phyloP scores from a whole-genome alignment of 2,797 vertebrate species.

The Rhinophrynus dorsalis region DNA sequence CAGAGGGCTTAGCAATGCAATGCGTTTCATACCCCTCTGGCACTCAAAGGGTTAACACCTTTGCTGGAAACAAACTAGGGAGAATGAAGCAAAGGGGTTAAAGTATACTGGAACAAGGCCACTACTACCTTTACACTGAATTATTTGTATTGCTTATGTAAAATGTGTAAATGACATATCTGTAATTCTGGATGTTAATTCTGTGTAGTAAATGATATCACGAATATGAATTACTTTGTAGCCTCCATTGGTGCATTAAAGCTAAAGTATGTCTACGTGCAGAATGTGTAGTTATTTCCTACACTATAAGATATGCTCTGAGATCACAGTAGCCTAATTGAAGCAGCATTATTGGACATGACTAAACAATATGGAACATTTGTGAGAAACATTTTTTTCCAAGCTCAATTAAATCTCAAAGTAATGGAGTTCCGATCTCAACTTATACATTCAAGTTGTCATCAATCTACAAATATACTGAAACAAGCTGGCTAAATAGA shows the following conservation, averaged over 20 bases:
- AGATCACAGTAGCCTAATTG: slow-evolving; percentile 7
- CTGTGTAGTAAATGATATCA: not conserved
- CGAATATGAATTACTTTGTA: not conserved
- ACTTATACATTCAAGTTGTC: not conserved
- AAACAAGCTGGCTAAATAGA: not conserved
- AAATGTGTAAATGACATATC: too few relatives aligned
- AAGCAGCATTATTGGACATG: not conserved
- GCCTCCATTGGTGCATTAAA: not conserved
- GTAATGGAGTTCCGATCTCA: not conserved
- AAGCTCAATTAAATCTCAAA: not conserved
- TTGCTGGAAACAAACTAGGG: too few relatives aligned
- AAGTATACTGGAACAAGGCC: too few relatives aligned
- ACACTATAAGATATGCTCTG: not conserved
- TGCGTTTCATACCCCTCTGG: too few relatives aligned
- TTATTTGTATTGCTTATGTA: too few relatives aligned
- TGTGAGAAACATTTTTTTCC: not conserved
- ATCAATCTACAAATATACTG: slow-evolving; percentile 6
- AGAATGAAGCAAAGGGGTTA: too few relatives aligned
- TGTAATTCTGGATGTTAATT: too few relatives aligned
- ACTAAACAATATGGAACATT: not conserved
- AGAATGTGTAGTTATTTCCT: not conserved
- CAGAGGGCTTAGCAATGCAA: too few relatives aligned
- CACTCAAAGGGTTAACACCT: too few relatives aligned
- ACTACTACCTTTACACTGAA: too few relatives aligned
- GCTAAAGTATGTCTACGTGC: not conserved